Evolutionary conservation across 2,113 vertebrate species (phyloP).

Genomic region (Garra rufa): DNA sequence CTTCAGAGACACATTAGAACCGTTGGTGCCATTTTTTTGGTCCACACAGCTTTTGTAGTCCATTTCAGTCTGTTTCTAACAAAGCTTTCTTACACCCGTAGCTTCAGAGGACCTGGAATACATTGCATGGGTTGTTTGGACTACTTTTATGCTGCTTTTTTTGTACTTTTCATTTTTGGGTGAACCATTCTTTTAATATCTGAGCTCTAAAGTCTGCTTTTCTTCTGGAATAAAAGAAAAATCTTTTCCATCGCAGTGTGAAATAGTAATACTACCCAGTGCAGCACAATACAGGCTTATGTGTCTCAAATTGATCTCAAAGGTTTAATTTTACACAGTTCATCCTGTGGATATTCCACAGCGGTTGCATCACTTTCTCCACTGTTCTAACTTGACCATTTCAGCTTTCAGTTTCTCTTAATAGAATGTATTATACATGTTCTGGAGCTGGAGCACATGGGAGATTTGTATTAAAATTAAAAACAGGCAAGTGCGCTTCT

Average conservation of each 20-base stretch:
- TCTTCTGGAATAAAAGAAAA: neutral
- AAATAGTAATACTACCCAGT: neutral
- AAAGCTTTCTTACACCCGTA: neutral
- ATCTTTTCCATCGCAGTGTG: neutral
- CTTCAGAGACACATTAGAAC: neutral
- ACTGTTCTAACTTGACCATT: constrained; percentile 6
- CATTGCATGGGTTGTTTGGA: neutral
- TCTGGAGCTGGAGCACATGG: neutral
- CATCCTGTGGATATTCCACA: constrained; percentile 27
- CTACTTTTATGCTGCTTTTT: neutral
- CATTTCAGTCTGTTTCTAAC: neutral
- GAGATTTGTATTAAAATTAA: constrained; percentile 9
- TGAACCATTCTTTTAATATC: constrained; percentile 16
- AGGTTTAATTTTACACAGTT: constrained; percentile 9
- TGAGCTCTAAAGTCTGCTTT: constrained; percentile 18
- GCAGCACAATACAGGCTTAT: neutral
- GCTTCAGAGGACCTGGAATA: neutral
- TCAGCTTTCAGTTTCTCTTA: neutral
- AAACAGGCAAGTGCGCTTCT: neutral
- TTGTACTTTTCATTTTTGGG: neutral
- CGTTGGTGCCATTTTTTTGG: neutral
- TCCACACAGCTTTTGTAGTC: neutral
- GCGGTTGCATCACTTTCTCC: constrained; percentile 39
- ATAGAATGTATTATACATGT: constrained; percentile 19
- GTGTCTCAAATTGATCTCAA: neutral